phyloP scores from a whole-genome alignment of 2,888 invertebrate species.

The Marronus borbonicus region DNA sequence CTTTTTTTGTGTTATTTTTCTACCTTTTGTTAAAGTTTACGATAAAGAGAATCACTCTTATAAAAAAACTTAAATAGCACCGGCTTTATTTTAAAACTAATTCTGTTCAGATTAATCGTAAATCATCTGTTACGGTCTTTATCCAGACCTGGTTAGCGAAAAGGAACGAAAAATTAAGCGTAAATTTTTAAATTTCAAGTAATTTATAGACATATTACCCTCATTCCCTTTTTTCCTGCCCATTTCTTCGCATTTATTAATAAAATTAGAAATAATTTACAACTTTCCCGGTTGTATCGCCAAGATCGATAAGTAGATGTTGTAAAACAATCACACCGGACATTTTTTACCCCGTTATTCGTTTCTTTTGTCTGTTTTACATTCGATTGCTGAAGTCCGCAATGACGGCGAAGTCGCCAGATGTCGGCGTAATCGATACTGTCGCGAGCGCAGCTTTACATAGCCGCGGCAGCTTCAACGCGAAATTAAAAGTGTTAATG shows the following conservation, averaged over 20 bases:
- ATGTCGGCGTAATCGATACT: slow-evolving; percentile 31
- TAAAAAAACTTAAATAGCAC: too few relatives aligned
- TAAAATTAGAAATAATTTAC: slow-evolving; percentile 42
- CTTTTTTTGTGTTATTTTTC: too few relatives aligned
- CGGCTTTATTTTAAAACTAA: too few relatives aligned
- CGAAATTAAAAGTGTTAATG: slow-evolving; percentile 31
- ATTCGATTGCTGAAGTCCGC: background rate
- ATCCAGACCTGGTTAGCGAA: slow-evolving; percentile 18
- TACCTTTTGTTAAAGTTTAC: too few relatives aligned
- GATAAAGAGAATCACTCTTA: too few relatives aligned
- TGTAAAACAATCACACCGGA: slow-evolving; percentile 30
- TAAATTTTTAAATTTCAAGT: background rate
- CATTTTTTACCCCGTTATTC: background rate
- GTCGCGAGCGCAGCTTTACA: too few relatives aligned
- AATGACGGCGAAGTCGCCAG: slow-evolving; percentile 6
- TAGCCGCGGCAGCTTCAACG: background rate
- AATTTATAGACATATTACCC: slow-evolving; percentile 10
- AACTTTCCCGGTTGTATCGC: slow-evolving; percentile 13
- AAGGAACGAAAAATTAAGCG: slow-evolving; percentile 11
- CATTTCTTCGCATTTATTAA: background rate
- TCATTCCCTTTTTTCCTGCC: background rate
- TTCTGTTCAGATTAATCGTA: too few relatives aligned
- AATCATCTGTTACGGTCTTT: background rate
- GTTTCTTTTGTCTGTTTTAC: background rate
- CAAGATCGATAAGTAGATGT: background rate